Evolutionary conservation across 2,113 vertebrate species (phyloP).

Genomic region (Xenopus laevis): DNA sequence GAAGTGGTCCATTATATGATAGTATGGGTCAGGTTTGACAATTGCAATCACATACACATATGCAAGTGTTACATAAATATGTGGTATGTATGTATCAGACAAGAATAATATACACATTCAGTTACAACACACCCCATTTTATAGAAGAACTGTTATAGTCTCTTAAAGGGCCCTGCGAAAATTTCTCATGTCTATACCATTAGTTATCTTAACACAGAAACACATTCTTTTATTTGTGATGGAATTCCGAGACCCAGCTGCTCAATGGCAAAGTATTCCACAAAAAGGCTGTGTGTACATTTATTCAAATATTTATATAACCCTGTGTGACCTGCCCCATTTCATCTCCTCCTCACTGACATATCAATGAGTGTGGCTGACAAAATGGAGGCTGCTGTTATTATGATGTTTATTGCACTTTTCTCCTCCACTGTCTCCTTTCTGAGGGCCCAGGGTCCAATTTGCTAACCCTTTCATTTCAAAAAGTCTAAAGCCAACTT

Average conservation of each 20-base stretch:
- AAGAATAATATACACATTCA: too few species aligned
- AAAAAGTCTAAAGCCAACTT: too few species aligned
- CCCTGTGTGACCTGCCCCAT: constrained; percentile 31
- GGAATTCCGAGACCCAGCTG: constrained; percentile 12
- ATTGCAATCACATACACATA: too few species aligned
- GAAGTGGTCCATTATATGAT: too few species aligned
- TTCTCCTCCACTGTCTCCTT: constrained; percentile 17
- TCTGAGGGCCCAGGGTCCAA: background rate
- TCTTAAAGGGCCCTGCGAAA: background rate
- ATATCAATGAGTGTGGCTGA: constrained; percentile 39
- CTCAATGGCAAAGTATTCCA: constrained; percentile 22
- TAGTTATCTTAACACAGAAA: constrained; percentile 2
- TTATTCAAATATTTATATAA: constrained; percentile 38
- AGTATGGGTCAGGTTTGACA: too few species aligned
- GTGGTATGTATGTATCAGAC: too few species aligned
- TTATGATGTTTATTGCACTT: constrained; percentile 40
- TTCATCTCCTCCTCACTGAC: constrained; percentile 20
- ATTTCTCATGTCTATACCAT: background rate
- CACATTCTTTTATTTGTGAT: constrained; percentile 19
- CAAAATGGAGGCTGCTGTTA: constrained; percentile 29
- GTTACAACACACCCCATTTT: too few species aligned
- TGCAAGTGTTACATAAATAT: too few species aligned
- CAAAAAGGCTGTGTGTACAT: constrained; percentile 21
- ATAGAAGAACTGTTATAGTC: too few species aligned
- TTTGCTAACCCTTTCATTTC: background rate